A percentile compares a stretch with the other conserved stretches of the same genome.
These are phyloP conservation scores for Axea sp. DNA, from an alignment of 2,888 invertebrate genomes.

Conservation along the genomic window DNA sequence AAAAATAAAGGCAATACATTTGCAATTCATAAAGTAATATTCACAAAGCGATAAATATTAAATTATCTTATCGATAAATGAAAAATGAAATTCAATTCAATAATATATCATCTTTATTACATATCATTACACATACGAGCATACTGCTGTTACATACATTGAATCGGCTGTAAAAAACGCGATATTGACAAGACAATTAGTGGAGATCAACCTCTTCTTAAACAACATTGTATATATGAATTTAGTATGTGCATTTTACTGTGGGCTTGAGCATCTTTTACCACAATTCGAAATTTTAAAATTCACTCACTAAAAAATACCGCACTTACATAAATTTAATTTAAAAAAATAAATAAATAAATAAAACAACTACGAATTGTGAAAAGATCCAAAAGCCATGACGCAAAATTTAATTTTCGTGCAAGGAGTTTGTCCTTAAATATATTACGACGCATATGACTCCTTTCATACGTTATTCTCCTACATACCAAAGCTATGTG, in stretches of 20 bases:
- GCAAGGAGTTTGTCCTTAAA: constrained; percentile 11
- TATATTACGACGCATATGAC: constrained; percentile 17
- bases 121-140: constrained; percentile 50
- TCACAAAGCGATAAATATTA: too few relatives aligned
- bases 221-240: constrained; percentile 44
- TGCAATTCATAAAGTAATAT: too few relatives aligned
- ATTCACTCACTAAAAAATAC: constrained; percentile 4
- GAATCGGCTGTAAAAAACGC: constrained; percentile 56
- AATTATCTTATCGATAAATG: too few relatives aligned
- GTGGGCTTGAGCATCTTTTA: constrained; percentile 27
- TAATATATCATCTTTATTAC: constrained; percentile 58
- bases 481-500: constrained; percentile 25
- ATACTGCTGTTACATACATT: constrained; percentile 56
- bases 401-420: constrained; percentile 24
- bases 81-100: too few relatives aligned
- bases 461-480: constrained; percentile 16
- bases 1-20: too few relatives aligned
- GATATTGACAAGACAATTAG: constrained; percentile 59
- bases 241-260: constrained; percentile 49
- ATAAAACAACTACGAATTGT: constrained; percentile 18
- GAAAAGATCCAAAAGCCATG: constrained; percentile 29
- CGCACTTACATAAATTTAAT: not conserved
- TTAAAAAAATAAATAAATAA: not conserved
- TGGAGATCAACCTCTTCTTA: constrained; percentile 59
- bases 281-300: constrained; percentile 26